Conservation (phyloP, 35 echinoderm and acorn worm genomes). For the Apostichopus californicus region DNA sequence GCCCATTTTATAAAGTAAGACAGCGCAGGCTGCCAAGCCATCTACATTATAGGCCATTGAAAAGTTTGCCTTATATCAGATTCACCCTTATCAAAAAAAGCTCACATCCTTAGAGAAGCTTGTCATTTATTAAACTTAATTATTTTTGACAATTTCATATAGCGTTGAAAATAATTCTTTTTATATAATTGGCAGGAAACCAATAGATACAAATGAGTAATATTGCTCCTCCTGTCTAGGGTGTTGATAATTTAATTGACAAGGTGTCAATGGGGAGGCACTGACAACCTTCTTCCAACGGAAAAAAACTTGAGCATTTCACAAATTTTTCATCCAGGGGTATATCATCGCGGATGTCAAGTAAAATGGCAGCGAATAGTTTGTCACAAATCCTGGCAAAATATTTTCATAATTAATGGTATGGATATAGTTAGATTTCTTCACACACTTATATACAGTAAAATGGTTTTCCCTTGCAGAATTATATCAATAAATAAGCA, state of each 20-base stretch:
- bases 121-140: neutral
- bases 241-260: neutral
- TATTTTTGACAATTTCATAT: conserved; percentile 11
- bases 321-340: no score
- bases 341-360: no score
- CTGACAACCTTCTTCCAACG: no score
- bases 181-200: conserved; percentile 29
- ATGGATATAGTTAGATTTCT: no score
- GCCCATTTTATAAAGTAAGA: no score
- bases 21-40: neutral
- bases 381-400: no score
- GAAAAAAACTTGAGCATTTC: no score
- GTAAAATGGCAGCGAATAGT: no score
- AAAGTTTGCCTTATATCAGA: neutral
- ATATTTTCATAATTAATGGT: no score
- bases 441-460: no score
- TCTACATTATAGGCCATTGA: neutral
- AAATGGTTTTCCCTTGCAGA: no score
- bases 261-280: neutral
- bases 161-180: conserved; percentile 21
- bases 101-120: conserved; percentile 1
- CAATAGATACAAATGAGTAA: conserved; percentile 30
- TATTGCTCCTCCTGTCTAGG: conserved; percentile 5
- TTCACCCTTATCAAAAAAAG: neutral
- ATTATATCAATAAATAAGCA: no score